Conservation (phyloP, 1,140 invertebrate species). For the Trigoniulus corallinus region DNA sequence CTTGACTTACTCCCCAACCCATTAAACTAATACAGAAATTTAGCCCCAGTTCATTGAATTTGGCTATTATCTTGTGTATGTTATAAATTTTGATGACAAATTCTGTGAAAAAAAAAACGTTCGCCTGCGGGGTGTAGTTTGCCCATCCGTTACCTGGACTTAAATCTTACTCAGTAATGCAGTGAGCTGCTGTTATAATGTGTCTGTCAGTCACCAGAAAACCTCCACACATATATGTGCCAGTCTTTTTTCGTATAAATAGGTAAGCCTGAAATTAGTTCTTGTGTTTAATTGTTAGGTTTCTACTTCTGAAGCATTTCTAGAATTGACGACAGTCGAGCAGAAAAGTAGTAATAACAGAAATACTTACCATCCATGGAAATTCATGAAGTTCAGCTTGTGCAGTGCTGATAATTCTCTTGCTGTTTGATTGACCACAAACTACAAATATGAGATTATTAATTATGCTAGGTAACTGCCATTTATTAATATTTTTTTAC, state of each 20-base stretch:
- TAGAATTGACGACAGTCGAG: not conserved
- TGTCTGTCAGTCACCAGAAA: not conserved
- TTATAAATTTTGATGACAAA: too few relatives aligned
- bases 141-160: too few relatives aligned
- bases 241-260: not conserved
- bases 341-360: not conserved
- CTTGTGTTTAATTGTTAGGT: too few relatives aligned
- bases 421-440: not conserved
- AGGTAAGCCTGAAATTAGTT: not conserved
- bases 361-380: not conserved
- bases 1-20: too few relatives aligned
- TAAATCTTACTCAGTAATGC: not conserved
- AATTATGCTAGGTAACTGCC: not conserved
- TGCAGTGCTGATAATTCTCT: not conserved
- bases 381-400: not conserved
- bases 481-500: too few relatives aligned
- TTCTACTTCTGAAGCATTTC: too few relatives aligned
- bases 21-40: too few relatives aligned
- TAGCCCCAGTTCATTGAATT: too few relatives aligned
- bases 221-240: not conserved
- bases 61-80: too few relatives aligned
- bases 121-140: too few relatives aligned
- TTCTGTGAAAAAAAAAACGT: too few relatives aligned
- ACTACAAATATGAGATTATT: not conserved
- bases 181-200: not conserved